Evolutionary conservation across 1,140 invertebrate species (phyloP).

Genomic region (Drosophila ficusphila): DNA sequence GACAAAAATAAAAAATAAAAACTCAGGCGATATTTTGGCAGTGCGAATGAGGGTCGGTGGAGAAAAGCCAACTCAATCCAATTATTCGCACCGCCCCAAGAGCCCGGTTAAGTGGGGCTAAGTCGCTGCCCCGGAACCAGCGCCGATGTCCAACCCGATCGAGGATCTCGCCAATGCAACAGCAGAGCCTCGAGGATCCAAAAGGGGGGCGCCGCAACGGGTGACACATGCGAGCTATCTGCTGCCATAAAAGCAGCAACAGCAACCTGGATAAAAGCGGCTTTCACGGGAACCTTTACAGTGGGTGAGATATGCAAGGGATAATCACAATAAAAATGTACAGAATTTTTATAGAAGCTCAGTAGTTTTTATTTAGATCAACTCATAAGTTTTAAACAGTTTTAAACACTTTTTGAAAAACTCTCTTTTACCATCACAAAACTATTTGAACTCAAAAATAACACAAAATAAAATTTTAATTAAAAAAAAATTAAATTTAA

Average conservation of each 20-base stretch:
- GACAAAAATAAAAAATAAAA: background rate
- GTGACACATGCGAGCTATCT: constrained; percentile 73
- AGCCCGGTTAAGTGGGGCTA: constrained; percentile 45
- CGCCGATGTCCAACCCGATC: constrained; percentile 5
- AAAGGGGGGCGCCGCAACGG: constrained; percentile 25
- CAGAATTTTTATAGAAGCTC: too few relatives aligned
- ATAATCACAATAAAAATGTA: too few relatives aligned
- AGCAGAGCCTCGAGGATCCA: constrained; percentile 23
- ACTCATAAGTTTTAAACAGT: too few relatives aligned
- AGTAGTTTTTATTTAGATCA: background rate
- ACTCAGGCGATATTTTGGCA: constrained; percentile 24
- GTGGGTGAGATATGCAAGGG: background rate
- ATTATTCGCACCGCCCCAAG: constrained; percentile 41
- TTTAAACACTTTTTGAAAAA: too few relatives aligned
- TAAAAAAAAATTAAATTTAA: too few relatives aligned
- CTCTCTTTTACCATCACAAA: too few relatives aligned
- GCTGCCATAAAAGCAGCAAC: constrained; percentile 76
- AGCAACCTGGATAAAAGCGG: constrained; percentile 66
- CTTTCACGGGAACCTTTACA: constrained; percentile 25
- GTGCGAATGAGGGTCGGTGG: constrained; percentile 29
- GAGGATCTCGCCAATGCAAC: constrained; percentile 13
- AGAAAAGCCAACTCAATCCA: constrained; percentile 50
- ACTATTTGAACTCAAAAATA: too few relatives aligned
- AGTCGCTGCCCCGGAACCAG: constrained; percentile 36
- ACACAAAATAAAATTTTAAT: too few relatives aligned